Percentiles rank a stretch among this genome's conserved stretches.
Evolutionary conservation across 2,888 invertebrate genomes (phyloP).

Genomic region (Apodemia hepburni): DNA sequence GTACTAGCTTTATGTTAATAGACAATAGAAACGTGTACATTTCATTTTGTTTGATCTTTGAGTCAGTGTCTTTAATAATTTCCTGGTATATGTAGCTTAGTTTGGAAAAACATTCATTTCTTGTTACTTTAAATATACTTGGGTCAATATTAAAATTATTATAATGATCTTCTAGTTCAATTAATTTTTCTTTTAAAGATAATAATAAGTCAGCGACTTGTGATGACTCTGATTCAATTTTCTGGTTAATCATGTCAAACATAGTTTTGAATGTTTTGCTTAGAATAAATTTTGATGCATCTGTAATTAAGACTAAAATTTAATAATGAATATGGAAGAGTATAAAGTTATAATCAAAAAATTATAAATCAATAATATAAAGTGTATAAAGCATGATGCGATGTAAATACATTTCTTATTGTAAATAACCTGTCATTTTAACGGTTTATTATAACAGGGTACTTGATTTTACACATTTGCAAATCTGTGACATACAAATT

Average conservation of each 20-base stretch:
- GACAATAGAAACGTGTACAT: conserved; percentile 47
- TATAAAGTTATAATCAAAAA: too few relatives aligned
- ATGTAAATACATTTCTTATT: too few relatives aligned
- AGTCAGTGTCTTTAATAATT: conserved; percentile 30
- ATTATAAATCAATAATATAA: too few relatives aligned
- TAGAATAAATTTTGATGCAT: neutral
- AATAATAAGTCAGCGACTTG: neutral
- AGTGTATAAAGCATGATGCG: too few relatives aligned
- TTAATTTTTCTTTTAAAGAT: conserved; percentile 30
- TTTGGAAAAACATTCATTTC: conserved; percentile 44
- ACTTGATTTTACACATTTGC: too few relatives aligned
- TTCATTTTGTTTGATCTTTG: conserved; percentile 33
- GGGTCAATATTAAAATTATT: conserved; percentile 32
- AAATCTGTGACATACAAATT: too few relatives aligned
- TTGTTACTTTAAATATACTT: conserved; percentile 36
- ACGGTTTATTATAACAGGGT: too few relatives aligned
- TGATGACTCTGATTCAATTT: neutral
- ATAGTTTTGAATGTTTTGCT: neutral
- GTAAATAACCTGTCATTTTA: too few relatives aligned
- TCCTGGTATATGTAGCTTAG: conserved; percentile 45
- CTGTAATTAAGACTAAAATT: too few relatives aligned
- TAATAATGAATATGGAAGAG: too few relatives aligned
- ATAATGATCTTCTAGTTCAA: conserved; percentile 38
- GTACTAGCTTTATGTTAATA: conserved; percentile 47
- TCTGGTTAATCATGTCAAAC: neutral